phyloP scores from a whole-genome alignment of 2,797 vertebrate genomes.

The Clarias fuscus region DNA sequence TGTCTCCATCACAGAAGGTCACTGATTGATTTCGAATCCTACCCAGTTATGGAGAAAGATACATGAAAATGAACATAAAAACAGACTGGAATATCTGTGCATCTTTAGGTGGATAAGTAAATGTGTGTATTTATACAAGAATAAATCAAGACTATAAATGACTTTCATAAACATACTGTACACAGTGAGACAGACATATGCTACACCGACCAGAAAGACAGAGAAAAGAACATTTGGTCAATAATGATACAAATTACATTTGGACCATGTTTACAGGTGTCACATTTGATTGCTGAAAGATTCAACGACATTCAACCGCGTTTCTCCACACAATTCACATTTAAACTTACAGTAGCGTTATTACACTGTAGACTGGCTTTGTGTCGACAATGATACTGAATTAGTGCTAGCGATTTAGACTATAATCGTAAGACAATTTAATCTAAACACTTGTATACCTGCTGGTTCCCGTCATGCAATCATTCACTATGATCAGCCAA shows the following conservation, averaged over 20 bases:
- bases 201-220: not conserved
- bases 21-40: no score
- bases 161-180: not conserved
- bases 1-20: not conserved
- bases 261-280: not conserved
- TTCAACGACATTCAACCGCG: not conserved
- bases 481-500: not conserved
- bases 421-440: not conserved
- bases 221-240: not conserved
- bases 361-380: not conserved
- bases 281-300: not conserved
- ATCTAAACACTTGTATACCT: not conserved
- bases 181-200: not conserved
- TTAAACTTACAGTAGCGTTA: not conserved
- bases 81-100: not conserved
- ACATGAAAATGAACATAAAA: not conserved
- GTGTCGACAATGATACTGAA: not conserved
- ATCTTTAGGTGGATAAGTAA: not conserved
- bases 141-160: not conserved
- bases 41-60: not conserved
- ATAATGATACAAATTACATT: not conserved
- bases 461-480: no score
- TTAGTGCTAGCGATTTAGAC: not conserved
- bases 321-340: constrained; percentile 10
- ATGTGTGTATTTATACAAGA: not conserved